Conservation (phyloP, 1,140 invertebrate genomes). For the Listronotus bonariensis region DNA sequence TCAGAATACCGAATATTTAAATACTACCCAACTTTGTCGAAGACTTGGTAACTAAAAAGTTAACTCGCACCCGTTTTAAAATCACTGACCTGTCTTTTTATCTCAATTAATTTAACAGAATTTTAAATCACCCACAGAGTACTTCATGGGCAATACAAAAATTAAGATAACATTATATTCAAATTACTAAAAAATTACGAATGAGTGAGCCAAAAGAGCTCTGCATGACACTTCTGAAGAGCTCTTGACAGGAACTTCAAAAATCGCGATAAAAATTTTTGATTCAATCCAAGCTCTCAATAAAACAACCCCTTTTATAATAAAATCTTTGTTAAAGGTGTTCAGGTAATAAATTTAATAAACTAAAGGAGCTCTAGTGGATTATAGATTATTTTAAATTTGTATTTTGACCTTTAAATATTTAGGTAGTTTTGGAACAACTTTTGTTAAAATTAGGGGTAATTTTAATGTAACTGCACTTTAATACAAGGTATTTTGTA, state of each 20-base stretch:
- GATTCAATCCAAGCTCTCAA: conserved; percentile 25
- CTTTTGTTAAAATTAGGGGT: too few relatives aligned
- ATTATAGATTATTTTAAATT: too few relatives aligned
- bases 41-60: too few relatives aligned
- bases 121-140: conserved; percentile 25
- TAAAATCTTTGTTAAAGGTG: conserved; percentile 7
- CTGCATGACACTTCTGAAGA: conserved; percentile 28
- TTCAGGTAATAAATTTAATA: conserved; percentile 33
- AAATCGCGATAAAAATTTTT: conserved; percentile 34
- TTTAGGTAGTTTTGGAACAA: too few relatives aligned
- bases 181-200: conserved; percentile 29
- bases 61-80: too few relatives aligned
- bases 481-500: too few relatives aligned
- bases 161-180: conserved; percentile 37
- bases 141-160: conserved; percentile 7
- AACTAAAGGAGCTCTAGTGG: background rate
- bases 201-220: conserved; percentile 4
- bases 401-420: too few relatives aligned
- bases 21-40: too few relatives aligned
- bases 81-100: too few relatives aligned
- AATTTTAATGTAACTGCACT: too few relatives aligned
- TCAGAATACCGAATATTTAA: too few relatives aligned
- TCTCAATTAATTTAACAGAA: background rate
- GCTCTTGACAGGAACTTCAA: conserved; percentile 18
- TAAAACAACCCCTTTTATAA: conserved; percentile 11